Evolutionary conservation across 1,140 invertebrate species (phyloP).

Genomic region (Callitettix versicolor): DNA sequence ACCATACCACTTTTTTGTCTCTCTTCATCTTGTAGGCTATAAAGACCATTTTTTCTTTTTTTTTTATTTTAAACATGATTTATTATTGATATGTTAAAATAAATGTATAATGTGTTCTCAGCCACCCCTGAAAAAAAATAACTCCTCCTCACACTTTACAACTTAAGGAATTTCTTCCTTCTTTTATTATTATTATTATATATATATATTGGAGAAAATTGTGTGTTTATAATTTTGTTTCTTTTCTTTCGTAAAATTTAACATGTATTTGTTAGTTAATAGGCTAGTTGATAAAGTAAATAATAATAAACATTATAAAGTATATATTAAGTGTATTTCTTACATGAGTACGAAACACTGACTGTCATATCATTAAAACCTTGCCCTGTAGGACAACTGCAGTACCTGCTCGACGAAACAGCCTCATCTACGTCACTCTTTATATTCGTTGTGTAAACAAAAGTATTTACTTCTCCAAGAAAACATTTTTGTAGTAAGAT

Average conservation of each 20-base stretch:
- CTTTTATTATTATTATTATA: too few relatives aligned
- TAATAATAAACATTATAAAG: too few relatives aligned
- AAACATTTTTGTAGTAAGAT: too few relatives aligned
- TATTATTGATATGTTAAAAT: not conserved
- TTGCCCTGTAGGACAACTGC: too few relatives aligned
- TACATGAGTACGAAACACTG: too few relatives aligned
- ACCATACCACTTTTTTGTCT: not conserved
- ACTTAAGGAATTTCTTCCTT: conserved; percentile 2
- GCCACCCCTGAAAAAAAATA: not conserved
- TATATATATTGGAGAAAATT: conserved; percentile 2
- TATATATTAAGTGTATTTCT: too few relatives aligned
- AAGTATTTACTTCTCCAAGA: too few relatives aligned
- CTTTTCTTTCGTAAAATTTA: not conserved
- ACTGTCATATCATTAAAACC: too few relatives aligned
- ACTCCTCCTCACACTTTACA: not conserved
- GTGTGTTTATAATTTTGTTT: not conserved
- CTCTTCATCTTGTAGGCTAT: conserved; percentile 1
- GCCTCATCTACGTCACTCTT: too few relatives aligned
- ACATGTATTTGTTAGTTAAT: conserved; percentile 7
- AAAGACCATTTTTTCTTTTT: not conserved
- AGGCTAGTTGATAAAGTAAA: not conserved
- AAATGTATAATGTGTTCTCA: not conserved
- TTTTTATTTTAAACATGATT: conserved; percentile 4
- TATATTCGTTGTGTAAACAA: too few relatives aligned
- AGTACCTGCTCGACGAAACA: too few relatives aligned